phyloP scores from a whole-genome alignment of 2,888 invertebrate genomes.

The Lydus trimaculatus region DNA sequence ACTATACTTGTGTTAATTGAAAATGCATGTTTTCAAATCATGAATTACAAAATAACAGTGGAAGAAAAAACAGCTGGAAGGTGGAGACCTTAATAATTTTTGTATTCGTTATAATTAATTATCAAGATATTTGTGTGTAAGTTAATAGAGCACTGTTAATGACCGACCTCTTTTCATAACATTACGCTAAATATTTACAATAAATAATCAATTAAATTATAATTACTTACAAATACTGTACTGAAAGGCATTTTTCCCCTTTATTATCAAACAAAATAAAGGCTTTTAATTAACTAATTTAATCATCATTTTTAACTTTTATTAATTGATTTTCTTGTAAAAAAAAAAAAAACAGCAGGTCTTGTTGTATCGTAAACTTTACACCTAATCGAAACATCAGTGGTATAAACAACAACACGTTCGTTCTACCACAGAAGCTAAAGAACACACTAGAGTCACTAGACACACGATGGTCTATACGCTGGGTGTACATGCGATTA shows the following conservation, averaged over 20 bases:
- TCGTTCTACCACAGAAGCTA: neutral
- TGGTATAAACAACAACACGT: neutral
- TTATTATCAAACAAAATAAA: neutral
- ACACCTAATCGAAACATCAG: constrained; percentile 20
- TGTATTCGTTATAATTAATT: neutral
- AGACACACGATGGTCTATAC: neutral
- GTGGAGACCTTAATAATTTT: neutral
- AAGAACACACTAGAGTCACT: neutral
- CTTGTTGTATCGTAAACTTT: constrained; percentile 10
- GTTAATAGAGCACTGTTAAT: neutral
- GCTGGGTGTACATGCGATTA: constrained; percentile 3
- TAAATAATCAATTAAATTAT: constrained; percentile 6
- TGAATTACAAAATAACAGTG: neutral
- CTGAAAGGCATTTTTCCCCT: constrained; percentile 43
- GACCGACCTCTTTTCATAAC: neutral
- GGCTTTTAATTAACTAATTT: neutral
- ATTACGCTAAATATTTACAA: neutral
- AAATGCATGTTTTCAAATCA: neutral
- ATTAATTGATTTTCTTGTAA: neutral
- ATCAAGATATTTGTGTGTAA: neutral
- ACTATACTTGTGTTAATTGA: neutral
- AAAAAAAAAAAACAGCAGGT: neutral
- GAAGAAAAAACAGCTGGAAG: too few species aligned
- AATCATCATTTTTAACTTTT: neutral
- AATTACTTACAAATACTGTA: constrained; percentile 48